Conservation (phyloP, 2,797 vertebrate genomes). For the Darevskia nairensis region DNA sequence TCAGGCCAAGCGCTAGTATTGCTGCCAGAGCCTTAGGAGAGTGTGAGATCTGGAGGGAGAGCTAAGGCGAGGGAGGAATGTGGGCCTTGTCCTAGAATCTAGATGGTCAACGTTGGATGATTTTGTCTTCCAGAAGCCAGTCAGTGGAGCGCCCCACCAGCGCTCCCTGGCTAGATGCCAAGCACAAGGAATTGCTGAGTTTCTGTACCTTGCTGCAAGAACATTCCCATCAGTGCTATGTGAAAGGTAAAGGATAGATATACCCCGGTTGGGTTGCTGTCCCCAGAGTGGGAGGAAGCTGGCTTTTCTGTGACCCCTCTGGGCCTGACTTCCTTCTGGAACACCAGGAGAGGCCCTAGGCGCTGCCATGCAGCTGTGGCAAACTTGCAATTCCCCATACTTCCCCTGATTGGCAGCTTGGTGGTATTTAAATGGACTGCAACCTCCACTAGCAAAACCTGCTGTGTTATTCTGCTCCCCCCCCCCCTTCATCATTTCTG, state of each 20-base stretch:
- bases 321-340: not conserved
- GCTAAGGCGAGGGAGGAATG: not conserved
- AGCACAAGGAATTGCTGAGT: slow-evolving; percentile 90
- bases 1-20: not conserved
- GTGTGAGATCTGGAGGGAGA: not conserved
- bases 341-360: not conserved
- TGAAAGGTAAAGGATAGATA: slow-evolving; percentile 80
- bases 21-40: not conserved
- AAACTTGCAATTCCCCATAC: not conserved
- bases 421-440: not conserved
- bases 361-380: not conserved
- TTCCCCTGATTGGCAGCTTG: slow-evolving; percentile 37
- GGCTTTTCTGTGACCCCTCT: not conserved
- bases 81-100: not conserved
- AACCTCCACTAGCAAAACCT: not conserved
- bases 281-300: not conserved
- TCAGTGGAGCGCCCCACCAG: slow-evolving; percentile 87
- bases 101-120: not conserved
- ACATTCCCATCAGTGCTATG: slow-evolving; percentile 94
- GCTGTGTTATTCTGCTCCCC: not conserved
- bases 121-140: slow-evolving; percentile 81
- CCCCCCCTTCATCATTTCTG: not conserved
- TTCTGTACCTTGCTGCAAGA: slow-evolving; percentile 95
- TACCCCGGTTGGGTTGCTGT: not conserved
- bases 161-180: slow-evolving; percentile 89